Conservation (phyloP, 2,888 invertebrate species). For the Hetaerina titia region DNA sequence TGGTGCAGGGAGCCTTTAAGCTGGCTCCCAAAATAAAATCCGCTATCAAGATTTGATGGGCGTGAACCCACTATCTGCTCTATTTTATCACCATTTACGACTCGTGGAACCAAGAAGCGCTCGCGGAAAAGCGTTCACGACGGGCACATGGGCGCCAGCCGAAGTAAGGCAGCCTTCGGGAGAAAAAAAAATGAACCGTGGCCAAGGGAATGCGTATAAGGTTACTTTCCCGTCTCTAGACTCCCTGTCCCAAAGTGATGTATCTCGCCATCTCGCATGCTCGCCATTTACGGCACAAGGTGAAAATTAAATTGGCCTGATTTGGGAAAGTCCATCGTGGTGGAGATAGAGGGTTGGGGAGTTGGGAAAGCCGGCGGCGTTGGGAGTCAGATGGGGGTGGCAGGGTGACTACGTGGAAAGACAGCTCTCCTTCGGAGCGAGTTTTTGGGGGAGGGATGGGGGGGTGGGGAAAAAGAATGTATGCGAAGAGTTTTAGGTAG, state of each 20-base stretch:
- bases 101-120: background rate
- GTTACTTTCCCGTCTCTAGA: too few species aligned
- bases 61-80: background rate
- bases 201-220: background rate
- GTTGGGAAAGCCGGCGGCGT: background rate
- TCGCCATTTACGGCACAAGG: background rate
- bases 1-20: background rate
- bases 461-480: background rate
- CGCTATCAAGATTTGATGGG: background rate
- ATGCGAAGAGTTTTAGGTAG: conserved; percentile 13
- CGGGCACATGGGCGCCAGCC: background rate
- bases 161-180: background rate
- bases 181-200: background rate
- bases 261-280: conserved; percentile 3
- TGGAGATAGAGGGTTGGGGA: background rate
- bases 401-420: background rate
- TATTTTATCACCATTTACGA: background rate
- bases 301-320: conserved; percentile 59
- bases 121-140: background rate
- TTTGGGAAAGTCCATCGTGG: background rate
- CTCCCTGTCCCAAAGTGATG: background rate
- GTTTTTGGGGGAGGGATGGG: background rate
- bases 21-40: background rate
- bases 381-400: background rate
- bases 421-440: background rate